Evolutionary conservation across 1,140 invertebrate species (phyloP), one percentile per base, ranked within the genome.

Genomic region (Ceratoteleas bidentatus): DNA sequence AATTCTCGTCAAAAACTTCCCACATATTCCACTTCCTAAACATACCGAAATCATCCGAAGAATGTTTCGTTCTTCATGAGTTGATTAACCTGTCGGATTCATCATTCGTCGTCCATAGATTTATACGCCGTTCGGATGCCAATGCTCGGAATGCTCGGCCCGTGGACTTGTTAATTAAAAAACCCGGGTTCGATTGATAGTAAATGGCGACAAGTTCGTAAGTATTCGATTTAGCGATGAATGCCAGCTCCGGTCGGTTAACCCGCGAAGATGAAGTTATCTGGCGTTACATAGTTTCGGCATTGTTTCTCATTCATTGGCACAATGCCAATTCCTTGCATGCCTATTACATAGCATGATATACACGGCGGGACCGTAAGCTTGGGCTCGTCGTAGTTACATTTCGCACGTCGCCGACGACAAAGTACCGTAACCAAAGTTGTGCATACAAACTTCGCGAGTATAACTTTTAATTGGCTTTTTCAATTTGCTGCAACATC

Each of bases 391-490:
- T 43, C 62, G 57, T 50, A 69, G 24, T 50, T 69, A 80, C 58
- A 80, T 74, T 68, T 77, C 52, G 64, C 76, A 60, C 76, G 81
- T 60, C 34, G 40, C n/a, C 78, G 14, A 50, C 53, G 40, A 74
- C 62, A 79, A 77, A 77, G 53, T 76, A 15, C 69, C 9, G 34
- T 73, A 64, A 58, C 61, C 60, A n/a, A 75, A 74, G 69, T 76
- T 76, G 61, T 32, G 74, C 54, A 65, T 75, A 80, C 74, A 70
- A 83, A 79, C 53, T 49, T 62, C 43, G 43, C 77, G 69, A 83
- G 53, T 65, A 82, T 84, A 89, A 89, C 87, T 90, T 88, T 89
- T 89, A 89, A 89, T 90, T 89, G 85, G 84, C 78, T 89, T 85
- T 86, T 88, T 85, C 84, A 86, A 87, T 87, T 86, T 85, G 65